Base-by-base conservation (phyloP, 1,140 invertebrate species). In the Scaptodrosophila lebanonensis region DNA sequence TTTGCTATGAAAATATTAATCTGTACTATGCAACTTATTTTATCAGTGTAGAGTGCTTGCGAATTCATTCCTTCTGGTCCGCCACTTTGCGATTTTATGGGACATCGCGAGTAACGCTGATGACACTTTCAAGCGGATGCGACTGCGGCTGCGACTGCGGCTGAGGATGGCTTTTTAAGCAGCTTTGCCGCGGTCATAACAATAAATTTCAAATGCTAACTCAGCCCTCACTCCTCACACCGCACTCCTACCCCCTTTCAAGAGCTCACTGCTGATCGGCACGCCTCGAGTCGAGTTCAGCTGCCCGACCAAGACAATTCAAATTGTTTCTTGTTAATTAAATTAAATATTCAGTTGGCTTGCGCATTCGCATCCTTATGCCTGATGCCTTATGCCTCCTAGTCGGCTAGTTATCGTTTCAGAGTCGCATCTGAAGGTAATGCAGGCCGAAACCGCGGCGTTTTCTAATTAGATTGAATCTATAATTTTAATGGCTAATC, bases 401-500 rank as follows among this genome's bases (percentile, higher is more conserved):
- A 25, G 29, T 29, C 16, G 18, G 6, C 6, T 18, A 36, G n/a
- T n/a, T n/a, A n/a, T n/a, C n/a, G n/a, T n/a, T n/a, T n/a, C n/a
- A n/a, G n/a, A 25, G 3, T 25, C 22, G 8, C 22, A 25, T 3
- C 22, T 25, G 39, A 45, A 53, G 48, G 48, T 48, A 64, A 8
- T 54, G 29, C 29, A 13, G 8, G 39, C 16, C 7, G 16, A 43
- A 43, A 40, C 65, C 64, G 61, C 70, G 69, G 66, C 72, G 59
- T 59, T 84, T 85, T 85, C 68, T 85, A 85, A 85, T 84, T 85
- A 85, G 82, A 84, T 84, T 70, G 83, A 84, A 85, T 85, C 83
- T 85, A 85, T 85, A 85, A 85, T 85, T 83, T 84, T 84, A 73
- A 84, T 84, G 66, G 83, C 83, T 83, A 83, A 83, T 83, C 79